Conservation (phyloP, 30 jellyfish, hydroid and myxozoan genomes). For the Cassiopea andromeda region DNA sequence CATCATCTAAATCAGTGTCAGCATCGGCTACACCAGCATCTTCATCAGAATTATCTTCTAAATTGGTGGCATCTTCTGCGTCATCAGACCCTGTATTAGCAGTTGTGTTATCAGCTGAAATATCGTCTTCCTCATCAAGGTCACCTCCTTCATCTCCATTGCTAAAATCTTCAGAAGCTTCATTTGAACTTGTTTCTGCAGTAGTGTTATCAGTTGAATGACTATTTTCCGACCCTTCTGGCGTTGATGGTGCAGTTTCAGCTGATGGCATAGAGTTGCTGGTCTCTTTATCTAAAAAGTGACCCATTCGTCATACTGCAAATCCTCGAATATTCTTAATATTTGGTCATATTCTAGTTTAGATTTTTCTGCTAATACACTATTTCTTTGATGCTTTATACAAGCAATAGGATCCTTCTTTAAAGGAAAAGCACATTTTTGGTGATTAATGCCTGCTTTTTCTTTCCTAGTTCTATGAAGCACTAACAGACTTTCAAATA, state of each 20-base stretch:
- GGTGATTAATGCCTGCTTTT: too few species aligned
- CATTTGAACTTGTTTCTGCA: conserved; percentile 12
- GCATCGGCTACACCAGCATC: conserved; percentile 13
- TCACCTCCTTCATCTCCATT: conserved; percentile 41
- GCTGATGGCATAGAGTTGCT: not conserved
- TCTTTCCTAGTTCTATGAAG: too few species aligned
- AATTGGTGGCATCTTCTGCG: conserved; percentile 15
- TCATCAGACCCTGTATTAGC: conserved; percentile 16
- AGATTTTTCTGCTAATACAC: too few species aligned
- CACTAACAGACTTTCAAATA: too few species aligned
- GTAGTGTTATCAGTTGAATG: not conserved
- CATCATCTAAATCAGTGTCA: conserved; percentile 20
- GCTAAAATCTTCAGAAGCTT: not conserved
- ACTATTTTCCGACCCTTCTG: conserved; percentile 18
- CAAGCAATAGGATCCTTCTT: too few species aligned
- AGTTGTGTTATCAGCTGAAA: conserved; percentile 2
- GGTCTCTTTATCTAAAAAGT: not conserved
- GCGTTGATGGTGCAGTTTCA: conserved; percentile 1
- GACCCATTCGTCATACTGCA: not conserved
- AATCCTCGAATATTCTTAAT: too few species aligned
- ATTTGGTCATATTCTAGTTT: too few species aligned
- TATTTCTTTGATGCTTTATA: too few species aligned
- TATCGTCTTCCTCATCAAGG: conserved; percentile 35
- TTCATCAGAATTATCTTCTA: not conserved
- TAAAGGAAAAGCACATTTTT: too few species aligned